These are phyloP conservation scores for Oligia fasciuncula DNA, from an alignment of 2,888 invertebrate species.

Conservation along the genomic window DNA sequence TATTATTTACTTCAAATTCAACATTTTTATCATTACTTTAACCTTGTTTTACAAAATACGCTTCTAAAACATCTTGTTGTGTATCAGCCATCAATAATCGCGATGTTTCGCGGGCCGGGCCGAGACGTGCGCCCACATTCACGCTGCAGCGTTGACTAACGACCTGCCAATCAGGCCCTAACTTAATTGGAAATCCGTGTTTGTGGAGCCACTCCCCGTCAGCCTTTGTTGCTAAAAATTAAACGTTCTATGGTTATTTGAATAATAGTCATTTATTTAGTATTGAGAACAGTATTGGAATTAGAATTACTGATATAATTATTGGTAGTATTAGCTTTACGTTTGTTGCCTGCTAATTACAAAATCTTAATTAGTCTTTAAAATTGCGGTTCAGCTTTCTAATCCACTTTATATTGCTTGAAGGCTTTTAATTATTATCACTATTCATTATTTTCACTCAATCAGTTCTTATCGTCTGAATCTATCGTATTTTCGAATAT, in stretches of 20 bases:
- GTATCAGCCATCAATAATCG: slow-evolving; percentile 74
- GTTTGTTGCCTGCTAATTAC: not conserved
- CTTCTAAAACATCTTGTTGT: slow-evolving; percentile 61
- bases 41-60: slow-evolving; percentile 50
- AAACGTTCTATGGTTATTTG: slow-evolving; percentile 74
- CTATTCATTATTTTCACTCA: not conserved
- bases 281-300: slow-evolving; percentile 15
- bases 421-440: not conserved
- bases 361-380: slow-evolving; percentile 2
- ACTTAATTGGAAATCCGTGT: slow-evolving; percentile 91
- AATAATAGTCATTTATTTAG: slow-evolving; percentile 58
- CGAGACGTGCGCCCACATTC: slow-evolving; percentile 81
- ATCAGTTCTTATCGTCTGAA: not conserved
- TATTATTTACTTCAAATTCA: not conserved
- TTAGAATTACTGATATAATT: slow-evolving; percentile 2
- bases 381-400: not conserved
- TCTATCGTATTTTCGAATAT: not conserved
- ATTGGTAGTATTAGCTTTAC: not conserved
- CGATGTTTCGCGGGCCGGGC: slow-evolving; percentile 66
- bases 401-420: not conserved
- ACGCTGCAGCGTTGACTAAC: slow-evolving; percentile 87
- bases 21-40: slow-evolving; percentile 20
- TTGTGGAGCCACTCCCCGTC: slow-evolving; percentile 85
- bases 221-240: slow-evolving; percentile 88
- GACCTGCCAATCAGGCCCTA: slow-evolving; percentile 90